Evolutionary conservation across 2,797 vertebrate species (phyloP), one percentile per base, ranked within the genome.

Genomic region (Sebastes taczanowskii): DNA sequence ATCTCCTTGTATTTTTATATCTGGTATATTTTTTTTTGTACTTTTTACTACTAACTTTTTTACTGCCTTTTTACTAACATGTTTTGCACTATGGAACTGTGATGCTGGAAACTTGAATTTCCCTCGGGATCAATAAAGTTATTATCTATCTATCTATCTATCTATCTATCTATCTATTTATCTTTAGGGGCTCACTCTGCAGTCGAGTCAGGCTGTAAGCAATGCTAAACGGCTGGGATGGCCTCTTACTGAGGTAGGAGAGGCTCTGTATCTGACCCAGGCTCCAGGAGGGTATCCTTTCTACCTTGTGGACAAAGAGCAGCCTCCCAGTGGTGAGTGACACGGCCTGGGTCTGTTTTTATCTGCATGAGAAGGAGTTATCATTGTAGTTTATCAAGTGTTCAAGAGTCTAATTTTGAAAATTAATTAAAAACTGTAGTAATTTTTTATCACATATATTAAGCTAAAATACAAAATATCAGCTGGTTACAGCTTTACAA

Each of bases 261-360:
- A 96, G 6, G 96, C 89, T 34, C 34, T 97, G 69, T 99, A 97
- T 91, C 91, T 97, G 91, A 90, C 94, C 1, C 95, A 97, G 87
- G 98, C 97, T 60, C 98, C 98, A 0, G 99, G 98, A 62, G 98
- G 99, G 6, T 99, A 98, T 88, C 97, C 92, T 11, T 99, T 99
- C 93, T 98, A 96, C 81, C 88, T 99, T 74, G 92, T 98, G 89
- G 96, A 99, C 87, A 94, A 94, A 87, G 95, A 94, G 14, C 94
- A 94, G 71, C 94, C 95, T 53, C 77, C 90, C 38, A 76, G 84
- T 92, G 98, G 99, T 99, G 90, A 90, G 84, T 60, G 14, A 30
- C 46, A 20, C 2, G 0, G 9, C 60, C 30, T 11, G 2, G 11
- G 6, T 16, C 10, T 10, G 1, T 38, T 42, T 23, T 38, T 30